Base-by-base conservation (phyloP, 1,140 invertebrate genomes). In the Drosophila tropicalis region DNA sequence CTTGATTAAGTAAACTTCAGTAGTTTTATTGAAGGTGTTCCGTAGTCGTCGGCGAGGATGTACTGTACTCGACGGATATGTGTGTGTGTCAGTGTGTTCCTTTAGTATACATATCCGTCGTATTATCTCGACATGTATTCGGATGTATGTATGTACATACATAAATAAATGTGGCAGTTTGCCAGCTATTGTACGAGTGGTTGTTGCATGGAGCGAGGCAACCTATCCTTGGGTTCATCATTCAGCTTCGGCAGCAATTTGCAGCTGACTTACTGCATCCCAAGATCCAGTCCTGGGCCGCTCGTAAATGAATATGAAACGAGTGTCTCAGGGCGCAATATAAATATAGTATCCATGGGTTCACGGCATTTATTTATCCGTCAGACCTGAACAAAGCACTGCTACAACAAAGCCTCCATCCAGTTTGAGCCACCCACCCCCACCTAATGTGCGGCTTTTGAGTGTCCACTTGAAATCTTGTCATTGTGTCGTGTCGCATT, bases 401-500 rank as follows among this genome's bases (percentile, higher is more conserved):
- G 34, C 29, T 44, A 51, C 62, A 77, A 79, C 75, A 79, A 73
- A 71, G 29, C 32, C 63, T 17, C 25, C 25, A 10, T 22, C 44
- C 40, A n/a, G 29, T 67, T 36, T 44, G 41, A 17, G 15, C 44
- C 15, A 4, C 25, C 25, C 34, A 41, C 56, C 13, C 36, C 32
- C 39, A 15, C 41, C 51, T 17, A 19, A 40, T 64, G 47, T 54
- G 54, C 40, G 65, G 15, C 25, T 41, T 62, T 19, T 73, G 61
- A 73, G 77, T 62, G 76, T 83, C 73, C 69, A 81, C 84, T 87
- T 84, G 47, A 87, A 77, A 80, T 58, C 56, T 81, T 69, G 51
- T 72, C 61, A 89, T 84, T 87, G 76, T 87, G 80, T 79, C 68
- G 67, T 87, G 71, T 77, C 71, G 44, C 63, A 65, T 84, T 84